phyloP scores from a whole-genome alignment of 2,888 invertebrate genomes.

The Pheosia tremula region DNA sequence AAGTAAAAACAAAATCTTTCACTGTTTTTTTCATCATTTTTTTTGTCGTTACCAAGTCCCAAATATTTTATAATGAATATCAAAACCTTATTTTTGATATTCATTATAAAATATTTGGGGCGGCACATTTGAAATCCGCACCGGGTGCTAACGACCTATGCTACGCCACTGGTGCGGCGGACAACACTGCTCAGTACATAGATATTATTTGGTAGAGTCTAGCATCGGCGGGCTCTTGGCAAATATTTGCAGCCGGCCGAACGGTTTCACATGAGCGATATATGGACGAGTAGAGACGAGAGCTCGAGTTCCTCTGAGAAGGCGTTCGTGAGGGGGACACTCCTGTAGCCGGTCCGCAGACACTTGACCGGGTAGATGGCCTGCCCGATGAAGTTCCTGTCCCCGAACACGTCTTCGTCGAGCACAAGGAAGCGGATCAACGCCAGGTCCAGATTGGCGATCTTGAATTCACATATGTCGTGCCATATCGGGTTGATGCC shows the following conservation, averaged over 20 bases:
- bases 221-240: slow-evolving; percentile 17
- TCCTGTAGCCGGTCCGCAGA: slow-evolving; percentile 94
- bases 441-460: slow-evolving; percentile 93
- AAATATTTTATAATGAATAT: too few relatives aligned
- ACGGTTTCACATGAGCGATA: slow-evolving; percentile 45
- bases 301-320: slow-evolving; percentile 97
- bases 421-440: slow-evolving; percentile 94
- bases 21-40: too few relatives aligned
- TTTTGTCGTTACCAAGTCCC: too few relatives aligned
- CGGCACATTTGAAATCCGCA: too few relatives aligned
- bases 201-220: slow-evolving; percentile 30
- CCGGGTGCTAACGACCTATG: too few relatives aligned
- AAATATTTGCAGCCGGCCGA: slow-evolving; percentile 17
- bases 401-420: slow-evolving; percentile 99
- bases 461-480: slow-evolving; percentile 92
- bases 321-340: slow-evolving; percentile 95
- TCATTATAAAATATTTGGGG: too few relatives aligned
- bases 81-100: too few relatives aligned
- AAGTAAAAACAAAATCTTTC: too few relatives aligned
- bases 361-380: slow-evolving; percentile 95
- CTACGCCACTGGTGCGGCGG: too few relatives aligned
- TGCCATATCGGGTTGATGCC: slow-evolving; percentile 98
- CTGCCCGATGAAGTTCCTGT: slow-evolving; percentile 98
- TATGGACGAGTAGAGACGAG: slow-evolving; percentile 93
- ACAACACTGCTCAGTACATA: background rate